Conservation (phyloP, 2,797 vertebrate genomes). For the Centropyge bicolor region DNA sequence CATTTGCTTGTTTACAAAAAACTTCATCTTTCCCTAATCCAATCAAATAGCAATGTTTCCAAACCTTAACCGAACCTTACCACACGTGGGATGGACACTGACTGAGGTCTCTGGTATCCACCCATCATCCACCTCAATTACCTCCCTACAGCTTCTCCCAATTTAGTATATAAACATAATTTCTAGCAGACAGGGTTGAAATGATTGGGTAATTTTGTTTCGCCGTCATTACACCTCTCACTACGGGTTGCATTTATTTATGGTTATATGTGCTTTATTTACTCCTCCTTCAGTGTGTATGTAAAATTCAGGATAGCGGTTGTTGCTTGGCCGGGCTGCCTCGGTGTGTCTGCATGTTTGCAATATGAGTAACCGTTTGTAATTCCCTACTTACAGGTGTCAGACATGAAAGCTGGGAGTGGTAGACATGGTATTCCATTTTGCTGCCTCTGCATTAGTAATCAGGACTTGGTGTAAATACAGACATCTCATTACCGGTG, state of each 20-base stretch:
- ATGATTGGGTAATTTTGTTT: background rate
- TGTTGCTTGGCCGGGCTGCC: background rate
- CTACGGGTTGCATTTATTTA: background rate
- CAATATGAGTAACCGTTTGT: slow-evolving; percentile 33
- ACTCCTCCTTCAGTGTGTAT: background rate
- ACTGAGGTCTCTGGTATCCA: background rate
- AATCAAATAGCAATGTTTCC: background rate
- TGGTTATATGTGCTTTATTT: background rate
- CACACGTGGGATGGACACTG: background rate
- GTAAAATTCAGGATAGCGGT: background rate
- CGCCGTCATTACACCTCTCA: background rate
- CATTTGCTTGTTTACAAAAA: background rate
- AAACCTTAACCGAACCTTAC: background rate
- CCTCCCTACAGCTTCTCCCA: too few relatives aligned
- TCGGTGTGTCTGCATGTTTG: slow-evolving; percentile 18
- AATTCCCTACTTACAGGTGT: slow-evolving; percentile 69
- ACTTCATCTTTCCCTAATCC: background rate
- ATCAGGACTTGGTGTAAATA: slow-evolving; percentile 80
- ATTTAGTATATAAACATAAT: background rate
- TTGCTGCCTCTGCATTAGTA: slow-evolving; percentile 67
- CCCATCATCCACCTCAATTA: background rate
- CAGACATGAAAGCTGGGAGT: slow-evolving; percentile 67
- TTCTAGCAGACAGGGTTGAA: background rate
- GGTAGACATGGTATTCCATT: slow-evolving; percentile 60
- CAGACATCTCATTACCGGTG: slow-evolving; percentile 76